phyloP scores from a whole-genome alignment of 2,797 vertebrate genomes.

The Ptychobarbus kaznakovi region DNA sequence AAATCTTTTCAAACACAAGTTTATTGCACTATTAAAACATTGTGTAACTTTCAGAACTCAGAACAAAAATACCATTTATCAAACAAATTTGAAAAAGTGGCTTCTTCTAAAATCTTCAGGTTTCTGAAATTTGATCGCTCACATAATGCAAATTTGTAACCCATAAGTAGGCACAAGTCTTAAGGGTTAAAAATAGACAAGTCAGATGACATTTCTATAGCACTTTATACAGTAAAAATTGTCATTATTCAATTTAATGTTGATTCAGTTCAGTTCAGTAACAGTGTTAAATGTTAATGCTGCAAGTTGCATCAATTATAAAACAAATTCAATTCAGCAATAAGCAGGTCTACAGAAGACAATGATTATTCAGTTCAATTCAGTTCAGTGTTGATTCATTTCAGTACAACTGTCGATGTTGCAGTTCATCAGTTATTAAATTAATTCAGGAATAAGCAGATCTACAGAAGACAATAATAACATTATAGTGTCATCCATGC shows the following conservation, averaged over 20 bases:
- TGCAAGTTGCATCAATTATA: not conserved
- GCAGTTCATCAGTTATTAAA: not conserved
- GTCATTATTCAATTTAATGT: not conserved
- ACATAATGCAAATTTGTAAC: not conserved
- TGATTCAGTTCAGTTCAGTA: not conserved
- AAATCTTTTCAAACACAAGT: not conserved
- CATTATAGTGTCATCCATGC: not conserved
- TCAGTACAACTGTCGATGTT: not conserved
- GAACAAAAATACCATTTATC: not conserved
- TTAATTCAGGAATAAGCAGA: not conserved
- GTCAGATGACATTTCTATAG: not conserved
- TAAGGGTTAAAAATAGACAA: not conserved
- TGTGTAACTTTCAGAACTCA: not conserved
- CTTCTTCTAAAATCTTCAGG: not conserved
- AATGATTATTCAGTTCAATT: not conserved
- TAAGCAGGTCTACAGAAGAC: not conserved
- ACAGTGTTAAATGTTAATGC: not conserved
- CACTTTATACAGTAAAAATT: not conserved
- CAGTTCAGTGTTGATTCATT: not conserved
- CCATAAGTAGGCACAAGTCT: not conserved
- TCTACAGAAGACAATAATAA: not conserved
- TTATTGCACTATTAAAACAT: not conserved
- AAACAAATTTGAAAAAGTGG: not conserved
- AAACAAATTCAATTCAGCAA: not conserved
- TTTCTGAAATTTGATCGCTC: not conserved